Base-by-base conservation (phyloP, 2,888 invertebrate genomes). In the Agrochola lychnidis region DNA sequence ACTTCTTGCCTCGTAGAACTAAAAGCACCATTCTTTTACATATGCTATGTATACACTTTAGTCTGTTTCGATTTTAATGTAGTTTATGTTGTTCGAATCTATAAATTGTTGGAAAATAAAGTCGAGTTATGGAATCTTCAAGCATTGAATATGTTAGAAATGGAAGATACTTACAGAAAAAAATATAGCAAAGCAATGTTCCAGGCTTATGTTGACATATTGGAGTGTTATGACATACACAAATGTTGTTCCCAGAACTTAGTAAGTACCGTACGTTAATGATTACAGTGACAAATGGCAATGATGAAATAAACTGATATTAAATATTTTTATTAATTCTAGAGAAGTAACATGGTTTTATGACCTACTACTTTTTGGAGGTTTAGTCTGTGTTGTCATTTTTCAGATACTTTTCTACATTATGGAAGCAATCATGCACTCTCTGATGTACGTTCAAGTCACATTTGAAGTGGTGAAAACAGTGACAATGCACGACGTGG, bases 191-290 rank as follows among this genome's bases (percentile, higher is more conserved):
- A 40, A 16, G 53, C 1, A 45, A 56, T 79, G 64, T 79, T 76
- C 59, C 10, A 82, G 14, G 40, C 63, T 25, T 82, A 70, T 53
- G 19, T 30, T 25, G 48, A 81, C 57, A 75, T 81, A 45, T 14
- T 82, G 16, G 42, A 67, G 25, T 75, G 78, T 70, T 81, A 68
- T 57, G 19, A 72, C 7, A 63, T 56, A 3, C 72, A 79, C 48
- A 74, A 72, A 69, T 10, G 22, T 1, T 61, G 73, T 30, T 81
- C 62, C 19, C 76, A 73, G 30, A 30, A 59, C n/a, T 66, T 42
- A 1, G 83, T 83, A 63, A 81, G 80, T 78, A 70, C n/a, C 22
- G 30, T 14, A 42, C 19, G 51, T n/a, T n/a, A n/a, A n/a, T 51
- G 42, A 56, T 57, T 19, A n/a, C 2, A 51, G 51, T 16, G 2